Percentiles rank a stretch among this genome's conserved stretches.
Conservation (phyloP, 2,113 vertebrate genomes). For the Alouatta palliata region DNA sequence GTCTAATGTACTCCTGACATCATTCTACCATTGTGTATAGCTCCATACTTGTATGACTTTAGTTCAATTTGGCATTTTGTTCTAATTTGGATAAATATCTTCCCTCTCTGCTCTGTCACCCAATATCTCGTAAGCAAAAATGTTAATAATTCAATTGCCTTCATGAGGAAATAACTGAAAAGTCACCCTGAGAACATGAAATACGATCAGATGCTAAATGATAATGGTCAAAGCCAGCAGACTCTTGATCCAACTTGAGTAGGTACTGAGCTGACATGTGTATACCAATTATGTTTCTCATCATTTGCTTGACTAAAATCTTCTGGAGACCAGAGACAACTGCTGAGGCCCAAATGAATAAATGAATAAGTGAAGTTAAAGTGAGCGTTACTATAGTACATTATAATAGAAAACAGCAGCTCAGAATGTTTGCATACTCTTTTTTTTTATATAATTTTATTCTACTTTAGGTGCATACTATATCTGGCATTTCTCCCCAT, state of each 20-base stretch:
- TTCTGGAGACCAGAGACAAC: not conserved
- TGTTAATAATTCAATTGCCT: not conserved
- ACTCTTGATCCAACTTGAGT: not conserved
- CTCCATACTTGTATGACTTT: not conserved
- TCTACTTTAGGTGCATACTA: too few species aligned
- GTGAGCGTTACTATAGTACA: not conserved
- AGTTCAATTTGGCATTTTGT: not conserved
- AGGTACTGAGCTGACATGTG: not conserved
- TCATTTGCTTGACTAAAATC: not conserved
- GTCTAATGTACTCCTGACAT: not conserved
- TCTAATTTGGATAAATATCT: not conserved
- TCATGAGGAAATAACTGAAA: constrained; percentile 4
- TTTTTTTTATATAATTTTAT: too few species aligned
- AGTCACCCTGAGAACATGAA: not conserved
- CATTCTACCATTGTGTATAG: not conserved
- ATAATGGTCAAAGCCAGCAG: not conserved
- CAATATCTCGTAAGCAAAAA: not conserved
- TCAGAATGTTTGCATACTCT: not conserved
- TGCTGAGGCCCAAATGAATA: not conserved
- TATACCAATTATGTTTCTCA: not conserved
- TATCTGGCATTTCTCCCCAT: too few species aligned
- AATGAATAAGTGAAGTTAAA: not conserved
- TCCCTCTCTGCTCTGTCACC: not conserved
- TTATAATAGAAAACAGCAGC: not conserved
- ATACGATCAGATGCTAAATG: not conserved